Conservation (phyloP, 2,797 vertebrate genomes). For the Clamator glandarius region DNA sequence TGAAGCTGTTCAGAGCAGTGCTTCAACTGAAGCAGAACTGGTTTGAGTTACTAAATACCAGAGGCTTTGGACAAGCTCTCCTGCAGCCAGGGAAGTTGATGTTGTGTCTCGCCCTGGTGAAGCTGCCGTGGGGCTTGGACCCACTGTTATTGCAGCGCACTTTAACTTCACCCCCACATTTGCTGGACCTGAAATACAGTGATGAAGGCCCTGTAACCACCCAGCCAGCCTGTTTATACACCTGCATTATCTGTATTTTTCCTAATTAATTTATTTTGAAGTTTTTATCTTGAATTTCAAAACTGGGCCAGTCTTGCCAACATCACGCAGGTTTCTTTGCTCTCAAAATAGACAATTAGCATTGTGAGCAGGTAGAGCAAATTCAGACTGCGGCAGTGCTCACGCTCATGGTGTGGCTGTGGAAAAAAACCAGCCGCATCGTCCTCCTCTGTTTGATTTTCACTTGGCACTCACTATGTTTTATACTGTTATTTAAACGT, state of each 20-base stretch:
- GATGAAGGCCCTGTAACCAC: accelerated
- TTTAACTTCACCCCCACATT: accelerated
- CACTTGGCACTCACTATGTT: accelerated
- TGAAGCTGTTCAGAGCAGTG: neutral
- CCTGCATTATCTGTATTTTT: accelerated
- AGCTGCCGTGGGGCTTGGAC: neutral
- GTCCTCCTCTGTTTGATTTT: accelerated
- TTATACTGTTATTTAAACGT: neutral
- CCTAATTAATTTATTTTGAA: neutral
- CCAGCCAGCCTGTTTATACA: accelerated
- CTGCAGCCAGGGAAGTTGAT: accelerated
- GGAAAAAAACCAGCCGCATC: neutral
- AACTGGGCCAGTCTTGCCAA: accelerated
- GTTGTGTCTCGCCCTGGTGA: accelerated
- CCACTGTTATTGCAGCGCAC: accelerated
- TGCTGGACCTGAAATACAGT: neutral
- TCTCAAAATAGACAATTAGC: accelerated
- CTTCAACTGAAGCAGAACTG: neutral
- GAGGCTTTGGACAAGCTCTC: neutral
- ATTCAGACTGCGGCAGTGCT: accelerated
- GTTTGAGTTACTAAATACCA: accelerated
- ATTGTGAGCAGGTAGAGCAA: accelerated
- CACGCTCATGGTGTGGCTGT: accelerated
- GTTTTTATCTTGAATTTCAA: neutral
- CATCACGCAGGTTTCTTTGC: accelerated